Percentiles rank a stretch among this genome's conserved stretches.
Conservation (phyloP, 2,888 invertebrate species). For the Yponomeuta malinellus region DNA sequence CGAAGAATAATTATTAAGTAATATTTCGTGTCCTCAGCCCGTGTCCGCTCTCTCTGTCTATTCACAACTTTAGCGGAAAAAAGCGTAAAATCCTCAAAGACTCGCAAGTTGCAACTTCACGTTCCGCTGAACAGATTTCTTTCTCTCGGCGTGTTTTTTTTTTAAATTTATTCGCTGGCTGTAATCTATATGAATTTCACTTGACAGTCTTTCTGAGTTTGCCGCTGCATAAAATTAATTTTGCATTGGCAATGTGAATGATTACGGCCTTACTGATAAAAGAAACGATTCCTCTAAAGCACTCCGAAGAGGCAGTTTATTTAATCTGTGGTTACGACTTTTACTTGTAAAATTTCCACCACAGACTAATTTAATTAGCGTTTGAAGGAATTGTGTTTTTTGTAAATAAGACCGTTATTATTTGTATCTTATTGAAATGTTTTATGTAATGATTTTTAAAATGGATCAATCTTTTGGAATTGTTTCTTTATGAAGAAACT, state of each 20-base stretch:
- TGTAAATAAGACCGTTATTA: neutral
- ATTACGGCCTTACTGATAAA: neutral
- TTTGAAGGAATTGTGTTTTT: too few relatives aligned
- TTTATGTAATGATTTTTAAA: neutral
- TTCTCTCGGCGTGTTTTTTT: neutral
- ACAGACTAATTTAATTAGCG: too few relatives aligned
- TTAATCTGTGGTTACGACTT: too few relatives aligned
- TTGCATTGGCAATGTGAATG: neutral
- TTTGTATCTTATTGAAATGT: neutral
- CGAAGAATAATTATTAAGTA: too few relatives aligned
- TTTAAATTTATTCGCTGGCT: neutral
- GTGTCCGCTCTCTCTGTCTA: neutral
- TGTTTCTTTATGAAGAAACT: neutral
- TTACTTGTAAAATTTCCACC: too few relatives aligned
- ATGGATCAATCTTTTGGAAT: neutral
- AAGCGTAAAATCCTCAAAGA: neutral
- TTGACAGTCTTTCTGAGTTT: neutral
- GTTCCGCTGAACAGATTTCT: neutral
- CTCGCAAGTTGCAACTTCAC: neutral
- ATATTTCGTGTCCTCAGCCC: too few relatives aligned
- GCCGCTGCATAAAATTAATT: neutral
- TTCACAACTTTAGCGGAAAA: neutral
- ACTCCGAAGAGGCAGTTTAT: too few relatives aligned
- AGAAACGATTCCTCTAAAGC: too few relatives aligned
- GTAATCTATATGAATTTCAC: neutral